Base-by-base conservation (phyloP, 2,113 vertebrate species). In the Silurus asotus region DNA sequence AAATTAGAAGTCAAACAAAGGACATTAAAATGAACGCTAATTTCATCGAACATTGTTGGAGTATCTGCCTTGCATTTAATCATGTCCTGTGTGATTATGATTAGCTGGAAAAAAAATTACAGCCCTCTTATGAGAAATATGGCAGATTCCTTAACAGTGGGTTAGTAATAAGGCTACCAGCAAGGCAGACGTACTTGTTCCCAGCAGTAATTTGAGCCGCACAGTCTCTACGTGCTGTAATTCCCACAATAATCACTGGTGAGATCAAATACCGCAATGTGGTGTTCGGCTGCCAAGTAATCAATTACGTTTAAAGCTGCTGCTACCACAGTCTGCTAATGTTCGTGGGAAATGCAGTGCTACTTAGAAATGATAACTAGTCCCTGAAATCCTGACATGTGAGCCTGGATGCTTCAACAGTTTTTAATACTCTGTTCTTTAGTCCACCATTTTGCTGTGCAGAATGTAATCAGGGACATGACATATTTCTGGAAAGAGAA, bases 171-270 rank as follows among this genome's bases (percentile, higher is more conserved):
- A 37, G 55, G 76, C 56, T 48, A 20, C 17, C 17, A 23, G 9
- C 17, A 28, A 19, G 55, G 25, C 77, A 79, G 74, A 8, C 56
- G 1, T 59, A 19, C 13, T 61, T 28, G 13, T 79, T 79, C 77
- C 77, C 77, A 79, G 77, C 55, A 80, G 56, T 48, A 61, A 61
- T 61, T 13, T 48, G 56, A 80, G 56, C 17, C 19, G 28, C 14
- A 8, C n/a, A 28, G 75, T 56, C 75, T 78, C 23, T 28, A 3
- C 75, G 28, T 77, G 75, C 55, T 19, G 76, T 80, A 20, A 80
- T 80, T 80, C 77, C 28, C 9, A 23, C 56, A 80, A 11, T 80
- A 61, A 80, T 80, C 77, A 61, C 17, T 80, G 56, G 5, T 20
- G 28, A 80, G 77, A 13, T 61, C 77, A 23, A 56, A 61, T 61